phyloP scores from a whole-genome alignment of 2,888 invertebrate species.

The Smittia aterrima region DNA sequence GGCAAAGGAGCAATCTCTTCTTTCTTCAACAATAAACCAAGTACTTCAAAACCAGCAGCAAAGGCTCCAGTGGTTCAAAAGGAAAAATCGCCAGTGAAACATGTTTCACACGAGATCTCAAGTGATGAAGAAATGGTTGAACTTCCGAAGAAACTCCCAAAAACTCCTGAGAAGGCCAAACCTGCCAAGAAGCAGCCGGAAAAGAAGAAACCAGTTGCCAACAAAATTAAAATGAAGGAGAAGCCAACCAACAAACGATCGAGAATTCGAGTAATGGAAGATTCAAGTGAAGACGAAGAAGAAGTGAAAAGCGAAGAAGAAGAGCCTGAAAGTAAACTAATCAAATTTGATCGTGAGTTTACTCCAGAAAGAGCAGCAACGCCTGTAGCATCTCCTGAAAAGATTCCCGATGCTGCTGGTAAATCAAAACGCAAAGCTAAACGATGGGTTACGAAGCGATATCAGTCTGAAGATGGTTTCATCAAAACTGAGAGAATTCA shows the following conservation, averaged over 20 bases:
- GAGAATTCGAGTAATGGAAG: constrained; percentile 27
- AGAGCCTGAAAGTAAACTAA: constrained; percentile 24
- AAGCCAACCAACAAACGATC: constrained; percentile 32
- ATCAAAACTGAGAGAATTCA: constrained; percentile 2
- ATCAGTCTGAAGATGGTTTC: constrained; percentile 41
- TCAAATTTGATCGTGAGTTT: constrained; percentile 41
- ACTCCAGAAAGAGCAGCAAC: constrained; percentile 17
- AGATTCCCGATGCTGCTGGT: background rate
- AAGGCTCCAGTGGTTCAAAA: constrained; percentile 7
- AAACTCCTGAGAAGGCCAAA: background rate
- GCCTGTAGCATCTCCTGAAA: background rate
- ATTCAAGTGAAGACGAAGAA: constrained; percentile 41
- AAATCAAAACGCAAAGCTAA: constrained; percentile 31
- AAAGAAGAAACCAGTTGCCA: background rate
- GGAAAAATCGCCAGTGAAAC: background rate
- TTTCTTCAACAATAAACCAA: constrained; percentile 28
- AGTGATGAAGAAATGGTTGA: background rate
- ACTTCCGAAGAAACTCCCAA: background rate
- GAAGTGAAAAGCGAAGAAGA: background rate
- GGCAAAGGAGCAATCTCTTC: background rate
- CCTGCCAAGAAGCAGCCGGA: background rate
- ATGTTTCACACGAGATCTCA: background rate
- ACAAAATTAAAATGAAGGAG: constrained; percentile 27
- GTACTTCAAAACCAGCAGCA: background rate
- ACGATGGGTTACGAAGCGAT: constrained; percentile 39